phyloP scores from a whole-genome alignment of 2,888 invertebrate genomes.

The Yponomeuta sedellus region DNA sequence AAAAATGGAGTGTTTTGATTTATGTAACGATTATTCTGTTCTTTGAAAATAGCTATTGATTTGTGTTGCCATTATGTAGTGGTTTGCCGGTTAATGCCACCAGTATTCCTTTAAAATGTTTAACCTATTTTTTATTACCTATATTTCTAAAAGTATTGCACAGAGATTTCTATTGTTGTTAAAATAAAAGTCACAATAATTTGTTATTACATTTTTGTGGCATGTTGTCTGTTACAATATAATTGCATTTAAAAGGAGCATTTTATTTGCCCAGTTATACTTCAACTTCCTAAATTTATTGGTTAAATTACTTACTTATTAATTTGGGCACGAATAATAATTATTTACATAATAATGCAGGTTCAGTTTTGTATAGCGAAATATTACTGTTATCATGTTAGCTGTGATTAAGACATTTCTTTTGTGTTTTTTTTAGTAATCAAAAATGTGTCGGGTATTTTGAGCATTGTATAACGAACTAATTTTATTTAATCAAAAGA shows the following conservation, averaged over 20 bases:
- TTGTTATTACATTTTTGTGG: not conserved
- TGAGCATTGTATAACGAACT: slow-evolving; percentile 29
- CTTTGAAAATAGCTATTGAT: too few species aligned
- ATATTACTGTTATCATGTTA: slow-evolving; percentile 1
- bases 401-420: slow-evolving; percentile 14
- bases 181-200: slow-evolving; percentile 9
- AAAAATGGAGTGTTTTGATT: too few species aligned
- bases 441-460: not conserved
- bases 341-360: not conserved
- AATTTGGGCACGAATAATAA: not conserved
- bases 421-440: slow-evolving; percentile 3
- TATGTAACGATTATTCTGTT: too few species aligned
- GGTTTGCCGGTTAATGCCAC: not conserved
- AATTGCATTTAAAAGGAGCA: slow-evolving; percentile 35
- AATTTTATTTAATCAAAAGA: slow-evolving; percentile 56
- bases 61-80: not conserved
- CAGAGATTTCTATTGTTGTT: slow-evolving; percentile 11
- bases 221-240: slow-evolving; percentile 22
- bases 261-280: slow-evolving; percentile 22
- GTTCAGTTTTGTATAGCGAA: not conserved
- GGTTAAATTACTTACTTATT: not conserved
- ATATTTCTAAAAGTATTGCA: slow-evolving; percentile 20
- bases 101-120: slow-evolving; percentile 11
- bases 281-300: not conserved
- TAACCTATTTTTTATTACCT: not conserved